These are phyloP conservation scores for Drosophila nr. perissopoda DNA, from an alignment of 2,888 invertebrate species.

Conservation along the genomic window DNA sequence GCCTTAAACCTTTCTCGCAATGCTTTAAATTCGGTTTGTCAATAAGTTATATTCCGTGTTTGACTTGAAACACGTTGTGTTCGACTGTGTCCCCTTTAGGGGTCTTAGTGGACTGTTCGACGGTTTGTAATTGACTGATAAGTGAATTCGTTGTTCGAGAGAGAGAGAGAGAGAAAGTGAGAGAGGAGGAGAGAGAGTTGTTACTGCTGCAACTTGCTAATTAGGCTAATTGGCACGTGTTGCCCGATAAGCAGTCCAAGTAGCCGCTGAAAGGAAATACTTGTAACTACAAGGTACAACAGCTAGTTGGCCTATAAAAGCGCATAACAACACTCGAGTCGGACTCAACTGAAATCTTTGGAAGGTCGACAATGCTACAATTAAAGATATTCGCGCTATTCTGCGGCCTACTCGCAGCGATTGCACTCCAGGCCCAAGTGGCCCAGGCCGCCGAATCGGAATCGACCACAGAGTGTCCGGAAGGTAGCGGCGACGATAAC, in stretches of 20 bases:
- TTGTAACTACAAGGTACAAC: conserved; percentile 42
- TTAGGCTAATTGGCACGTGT: conserved; percentile 40
- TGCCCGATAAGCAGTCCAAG: conserved; percentile 32
- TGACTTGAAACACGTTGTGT: conserved; percentile 36
- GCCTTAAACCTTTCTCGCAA: neutral
- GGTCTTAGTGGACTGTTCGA: conserved; percentile 4
- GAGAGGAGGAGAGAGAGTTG: neutral
- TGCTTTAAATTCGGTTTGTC: conserved; percentile 19
- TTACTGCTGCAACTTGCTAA: conserved; percentile 17
- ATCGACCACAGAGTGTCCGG: conserved; percentile 10
- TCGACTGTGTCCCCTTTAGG: conserved; percentile 12
- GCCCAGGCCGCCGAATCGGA: neutral
- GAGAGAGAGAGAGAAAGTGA: too few species aligned
- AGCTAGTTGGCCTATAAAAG: conserved; percentile 58
- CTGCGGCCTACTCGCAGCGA: conserved; percentile 20
- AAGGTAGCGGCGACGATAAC: neutral
- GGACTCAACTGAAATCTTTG: conserved; percentile 15
- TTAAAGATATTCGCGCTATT: conserved; percentile 39
- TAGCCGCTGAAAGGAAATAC: conserved; percentile 42
- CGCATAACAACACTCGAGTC: conserved; percentile 22
- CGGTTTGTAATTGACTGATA: conserved; percentile 34
- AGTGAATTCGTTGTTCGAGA: conserved; percentile 6
- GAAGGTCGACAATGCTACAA: conserved; percentile 38
- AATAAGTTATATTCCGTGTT: conserved; percentile 26
- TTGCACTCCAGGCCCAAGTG: conserved; percentile 11